Percentiles rank a stretch among this genome's conserved stretches.
phyloP scores from a whole-genome alignment of 2,888 invertebrate species.

The Fragum sueziense region DNA sequence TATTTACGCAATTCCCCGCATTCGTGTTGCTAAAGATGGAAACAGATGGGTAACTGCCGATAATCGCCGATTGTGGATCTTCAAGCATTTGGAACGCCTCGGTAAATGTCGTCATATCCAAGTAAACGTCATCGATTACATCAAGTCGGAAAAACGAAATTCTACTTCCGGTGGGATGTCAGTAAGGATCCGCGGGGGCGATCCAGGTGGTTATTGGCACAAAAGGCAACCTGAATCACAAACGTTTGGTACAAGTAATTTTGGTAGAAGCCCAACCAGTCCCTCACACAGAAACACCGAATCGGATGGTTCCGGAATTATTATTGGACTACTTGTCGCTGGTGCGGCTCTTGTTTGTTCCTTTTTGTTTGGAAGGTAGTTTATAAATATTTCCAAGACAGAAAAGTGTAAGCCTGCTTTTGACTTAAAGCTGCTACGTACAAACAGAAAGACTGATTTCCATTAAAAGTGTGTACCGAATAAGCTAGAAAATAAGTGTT shows the following conservation, averaged over 20 bases:
- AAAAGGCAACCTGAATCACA: neutral
- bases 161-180: neutral
- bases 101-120: conserved; percentile 7
- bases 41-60: conserved; percentile 16
- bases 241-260: no score
- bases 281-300: no score
- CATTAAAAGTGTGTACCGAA: no score
- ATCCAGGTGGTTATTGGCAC: neutral
- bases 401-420: no score
- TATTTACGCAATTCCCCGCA: neutral
- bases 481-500: no score
- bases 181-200: neutral
- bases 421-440: no score
- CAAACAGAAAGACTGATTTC: no score
- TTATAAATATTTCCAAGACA: no score
- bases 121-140: neutral
- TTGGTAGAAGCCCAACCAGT: no score
- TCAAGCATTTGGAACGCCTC: conserved; percentile 23
- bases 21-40: neutral
- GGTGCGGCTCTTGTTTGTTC: neutral
- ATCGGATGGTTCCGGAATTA: no score
- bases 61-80: conserved; percentile 27
- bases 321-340: neutral
- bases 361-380: neutral
- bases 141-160: neutral